phyloP scores from a whole-genome alignment of 1,140 invertebrate genomes.

The Venustaconcha ellipsiformis region DNA sequence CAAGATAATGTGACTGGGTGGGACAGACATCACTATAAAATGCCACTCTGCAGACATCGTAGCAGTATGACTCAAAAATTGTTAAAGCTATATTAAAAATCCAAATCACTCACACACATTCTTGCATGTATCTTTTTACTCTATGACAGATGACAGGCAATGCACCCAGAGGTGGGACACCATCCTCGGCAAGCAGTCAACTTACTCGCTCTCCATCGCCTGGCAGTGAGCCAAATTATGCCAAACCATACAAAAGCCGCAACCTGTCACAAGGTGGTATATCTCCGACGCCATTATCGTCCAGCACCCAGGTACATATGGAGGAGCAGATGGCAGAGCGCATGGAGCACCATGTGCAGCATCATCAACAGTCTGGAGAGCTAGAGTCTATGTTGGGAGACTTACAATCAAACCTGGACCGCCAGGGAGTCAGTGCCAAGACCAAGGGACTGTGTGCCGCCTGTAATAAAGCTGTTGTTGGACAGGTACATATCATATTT shows the following conservation, averaged over 20 bases:
- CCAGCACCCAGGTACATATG: no score
- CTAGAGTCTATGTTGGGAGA: conserved; percentile 95
- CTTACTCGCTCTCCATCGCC: conserved; percentile 30
- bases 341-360: no score
- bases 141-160: conserved; percentile 30
- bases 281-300: no score
- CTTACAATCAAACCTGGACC: conserved; percentile 79
- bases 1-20: no score
- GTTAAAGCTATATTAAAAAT: no score
- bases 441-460: conserved; percentile 98
- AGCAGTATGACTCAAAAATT: no score
- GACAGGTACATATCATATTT: conserved; percentile 78
- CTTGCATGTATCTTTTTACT: neutral
- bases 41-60: no score
- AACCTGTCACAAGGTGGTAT: conserved; percentile 48
- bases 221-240: conserved; percentile 76
- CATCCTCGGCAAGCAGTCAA: conserved; percentile 3
- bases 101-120: no score
- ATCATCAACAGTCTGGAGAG: conserved; percentile 71
- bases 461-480: conserved; percentile 98
- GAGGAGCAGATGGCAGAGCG: no score
- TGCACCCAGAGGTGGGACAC: conserved; percentile 2
- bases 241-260: conserved; percentile 61
- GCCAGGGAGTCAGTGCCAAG: conserved; percentile 96
- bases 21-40: no score